A percentile compares a stretch with the other conserved stretches of the same genome.
phyloP scores from a whole-genome alignment of 1,140 invertebrate genomes.

The Triops cancriformis region DNA sequence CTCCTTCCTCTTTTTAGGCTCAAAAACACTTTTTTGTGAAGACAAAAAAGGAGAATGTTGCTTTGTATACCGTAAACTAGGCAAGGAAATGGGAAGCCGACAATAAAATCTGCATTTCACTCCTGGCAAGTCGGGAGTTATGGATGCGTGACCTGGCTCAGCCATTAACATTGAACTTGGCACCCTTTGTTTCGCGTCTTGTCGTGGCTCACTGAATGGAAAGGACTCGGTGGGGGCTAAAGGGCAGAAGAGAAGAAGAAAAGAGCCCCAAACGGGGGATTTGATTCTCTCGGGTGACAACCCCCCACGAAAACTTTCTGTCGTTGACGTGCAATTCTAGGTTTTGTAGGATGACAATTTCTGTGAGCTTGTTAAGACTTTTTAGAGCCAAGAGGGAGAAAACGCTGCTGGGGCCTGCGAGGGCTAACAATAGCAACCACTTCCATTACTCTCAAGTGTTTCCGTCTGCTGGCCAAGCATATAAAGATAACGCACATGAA shows the following conservation, averaged over 20 bases:
- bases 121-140: neutral
- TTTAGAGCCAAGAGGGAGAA: neutral
- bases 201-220: neutral
- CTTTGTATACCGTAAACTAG: neutral
- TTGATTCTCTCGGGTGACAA: neutral
- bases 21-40: neutral
- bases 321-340: neutral
- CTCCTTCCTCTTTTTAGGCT: neutral
- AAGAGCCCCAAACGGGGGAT: neutral
- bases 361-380: neutral
- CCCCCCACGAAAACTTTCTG: neutral
- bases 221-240: neutral
- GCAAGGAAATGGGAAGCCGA: neutral
- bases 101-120: conserved; percentile 7
- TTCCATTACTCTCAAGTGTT: neutral
- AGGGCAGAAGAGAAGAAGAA: neutral
- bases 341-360: neutral
- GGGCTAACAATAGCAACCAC: neutral
- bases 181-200: neutral
- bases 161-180: conserved; percentile 6
- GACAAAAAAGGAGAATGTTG: neutral
- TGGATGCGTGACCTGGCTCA: neutral
- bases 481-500: neutral
- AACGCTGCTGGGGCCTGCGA: neutral
- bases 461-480: conserved; percentile 8